These are phyloP conservation scores for Thunnus thynnus DNA, from an alignment of 2,113 vertebrate species.

Conservation along the genomic window DNA sequence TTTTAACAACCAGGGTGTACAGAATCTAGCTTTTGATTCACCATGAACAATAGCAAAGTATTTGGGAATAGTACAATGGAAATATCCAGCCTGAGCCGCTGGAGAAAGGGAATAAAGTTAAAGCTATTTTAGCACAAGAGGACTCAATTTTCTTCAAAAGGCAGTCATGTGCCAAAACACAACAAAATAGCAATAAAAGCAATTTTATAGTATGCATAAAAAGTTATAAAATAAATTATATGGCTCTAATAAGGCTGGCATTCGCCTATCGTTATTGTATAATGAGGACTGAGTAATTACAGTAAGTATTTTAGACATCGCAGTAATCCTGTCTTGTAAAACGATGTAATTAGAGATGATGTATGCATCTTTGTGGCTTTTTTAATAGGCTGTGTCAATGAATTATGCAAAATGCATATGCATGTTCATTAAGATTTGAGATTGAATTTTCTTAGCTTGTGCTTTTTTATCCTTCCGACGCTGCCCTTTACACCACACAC, in stretches of 20 bases:
- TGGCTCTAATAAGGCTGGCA: slow-evolving; percentile 65
- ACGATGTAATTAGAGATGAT: slow-evolving; percentile 75
- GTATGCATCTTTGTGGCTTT: slow-evolving; percentile 64
- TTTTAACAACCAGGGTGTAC: slow-evolving; percentile 43
- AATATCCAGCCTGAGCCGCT: slow-evolving; percentile 36
- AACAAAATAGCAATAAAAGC: slow-evolving; percentile 69
- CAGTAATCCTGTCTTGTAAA: slow-evolving; percentile 74
- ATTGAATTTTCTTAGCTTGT: slow-evolving; percentile 40
- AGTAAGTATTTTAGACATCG: slow-evolving; percentile 66
- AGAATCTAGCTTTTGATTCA: slow-evolving; percentile 57
- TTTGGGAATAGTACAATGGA: slow-evolving; percentile 51
- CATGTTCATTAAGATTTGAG: slow-evolving; percentile 47
- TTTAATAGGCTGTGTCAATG: slow-evolving; percentile 59
- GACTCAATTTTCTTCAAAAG: slow-evolving; percentile 51
- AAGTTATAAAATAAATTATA: slow-evolving; percentile 68
- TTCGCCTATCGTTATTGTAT: slow-evolving; percentile 64
- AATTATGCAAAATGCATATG: slow-evolving; percentile 65
- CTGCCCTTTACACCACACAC: neutral
- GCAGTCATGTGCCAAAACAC: slow-evolving; percentile 47
- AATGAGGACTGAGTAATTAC: slow-evolving; percentile 66
- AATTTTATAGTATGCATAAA: slow-evolving; percentile 57
- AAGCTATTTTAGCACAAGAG: slow-evolving; percentile 46
- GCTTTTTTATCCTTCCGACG: slow-evolving; percentile 18
- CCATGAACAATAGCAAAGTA: slow-evolving; percentile 37
- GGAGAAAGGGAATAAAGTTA: slow-evolving; percentile 40